phyloP scores from a whole-genome alignment of 2,888 invertebrate species.

The Tetropium fuscum region DNA sequence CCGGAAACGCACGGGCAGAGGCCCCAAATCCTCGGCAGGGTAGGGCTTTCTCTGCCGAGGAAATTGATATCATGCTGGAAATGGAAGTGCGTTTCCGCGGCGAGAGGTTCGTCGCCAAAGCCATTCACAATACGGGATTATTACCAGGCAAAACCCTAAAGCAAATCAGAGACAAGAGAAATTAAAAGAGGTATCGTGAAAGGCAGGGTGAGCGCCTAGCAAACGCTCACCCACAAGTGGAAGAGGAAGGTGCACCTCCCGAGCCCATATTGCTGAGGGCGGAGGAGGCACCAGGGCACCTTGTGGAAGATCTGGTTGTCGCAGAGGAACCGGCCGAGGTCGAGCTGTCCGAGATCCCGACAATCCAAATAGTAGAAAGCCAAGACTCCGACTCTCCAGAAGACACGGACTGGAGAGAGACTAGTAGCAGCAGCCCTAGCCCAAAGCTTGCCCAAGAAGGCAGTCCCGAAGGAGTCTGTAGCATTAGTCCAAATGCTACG shows the following conservation, averaged over 20 bases:
- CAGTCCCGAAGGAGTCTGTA: background rate
- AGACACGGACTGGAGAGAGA: background rate
- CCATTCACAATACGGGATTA: background rate
- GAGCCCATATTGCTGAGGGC: background rate
- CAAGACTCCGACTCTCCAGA: too few relatives aligned
- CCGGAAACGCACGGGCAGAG: background rate
- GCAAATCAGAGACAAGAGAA: background rate
- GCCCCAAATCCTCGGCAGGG: background rate
- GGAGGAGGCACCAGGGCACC: too few relatives aligned
- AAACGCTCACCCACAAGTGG: background rate
- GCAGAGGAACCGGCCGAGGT: too few relatives aligned
- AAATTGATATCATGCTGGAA: background rate
- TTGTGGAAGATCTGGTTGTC: background rate
- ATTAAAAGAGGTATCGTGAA: background rate
- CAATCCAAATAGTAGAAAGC: background rate
- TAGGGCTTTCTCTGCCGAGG: background rate
- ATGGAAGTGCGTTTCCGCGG: background rate
- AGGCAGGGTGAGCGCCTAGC: background rate
- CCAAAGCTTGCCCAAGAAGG: background rate
- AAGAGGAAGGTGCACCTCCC: background rate
- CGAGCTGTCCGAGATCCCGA: too few relatives aligned
- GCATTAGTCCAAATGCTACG: constrained; percentile 17
- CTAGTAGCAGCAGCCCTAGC: background rate
- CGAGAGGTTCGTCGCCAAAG: background rate
- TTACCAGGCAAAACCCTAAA: background rate